phyloP scores from a whole-genome alignment of 2,113 vertebrate species.

The Geococcyx californianus region DNA sequence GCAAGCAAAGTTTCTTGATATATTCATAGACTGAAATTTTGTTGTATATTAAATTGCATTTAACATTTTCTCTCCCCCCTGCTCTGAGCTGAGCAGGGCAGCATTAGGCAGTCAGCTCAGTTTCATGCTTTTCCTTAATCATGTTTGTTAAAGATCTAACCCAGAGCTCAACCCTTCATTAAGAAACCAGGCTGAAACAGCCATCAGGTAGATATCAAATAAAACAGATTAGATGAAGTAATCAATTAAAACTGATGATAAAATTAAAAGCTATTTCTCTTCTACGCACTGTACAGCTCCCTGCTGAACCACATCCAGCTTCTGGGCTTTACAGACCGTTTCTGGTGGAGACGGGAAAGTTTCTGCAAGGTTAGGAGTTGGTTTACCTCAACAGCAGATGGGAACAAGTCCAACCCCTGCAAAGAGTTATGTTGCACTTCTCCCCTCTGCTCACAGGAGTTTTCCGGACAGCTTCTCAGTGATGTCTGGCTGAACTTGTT shows the following conservation, averaged over 20 bases:
- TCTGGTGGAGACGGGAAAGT: not conserved
- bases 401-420: not conserved
- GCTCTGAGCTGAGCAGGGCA: not conserved
- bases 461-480: not conserved
- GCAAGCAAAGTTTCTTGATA: not conserved
- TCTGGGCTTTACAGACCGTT: not conserved
- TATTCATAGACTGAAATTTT: not conserved
- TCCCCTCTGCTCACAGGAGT: not conserved
- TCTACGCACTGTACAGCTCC: not conserved
- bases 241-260: not conserved
- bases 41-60: not conserved
- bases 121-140: not conserved
- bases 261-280: not conserved
- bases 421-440: not conserved
- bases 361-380: not conserved
- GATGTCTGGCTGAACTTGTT: not conserved
- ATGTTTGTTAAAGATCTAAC: not conserved
- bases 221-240: not conserved
- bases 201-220: not conserved
- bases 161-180: not conserved
- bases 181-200: not conserved
- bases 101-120: not conserved
- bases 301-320: not conserved
- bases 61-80: not conserved
- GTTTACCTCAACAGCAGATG: not conserved